Evolutionary conservation across 1,140 invertebrate species (phyloP).

Genomic region (Drosophila simulans): DNA sequence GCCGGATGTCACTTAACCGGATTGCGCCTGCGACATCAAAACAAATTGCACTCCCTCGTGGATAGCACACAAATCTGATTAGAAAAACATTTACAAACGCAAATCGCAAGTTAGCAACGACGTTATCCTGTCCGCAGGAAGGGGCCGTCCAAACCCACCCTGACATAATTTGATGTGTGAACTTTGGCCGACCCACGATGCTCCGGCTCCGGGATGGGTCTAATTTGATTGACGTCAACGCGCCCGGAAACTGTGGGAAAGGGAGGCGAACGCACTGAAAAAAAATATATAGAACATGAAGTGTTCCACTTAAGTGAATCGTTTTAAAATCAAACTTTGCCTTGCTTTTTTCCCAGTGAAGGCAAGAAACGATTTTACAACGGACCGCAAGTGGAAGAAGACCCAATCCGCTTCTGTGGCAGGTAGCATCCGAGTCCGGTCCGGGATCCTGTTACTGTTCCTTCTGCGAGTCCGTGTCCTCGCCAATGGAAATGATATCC

Average conservation of each 20-base stretch:
- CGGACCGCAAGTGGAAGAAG: constrained; percentile 56
- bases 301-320: too few relatives aligned
- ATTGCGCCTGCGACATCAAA: constrained; percentile 73
- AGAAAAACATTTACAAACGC: constrained; percentile 80
- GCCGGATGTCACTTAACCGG: constrained; percentile 62
- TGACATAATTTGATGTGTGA: constrained; percentile 70
- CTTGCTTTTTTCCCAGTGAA: background rate
- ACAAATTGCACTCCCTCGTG: constrained; percentile 75
- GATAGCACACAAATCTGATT: constrained; percentile 73
- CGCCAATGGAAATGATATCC: constrained; percentile 68
- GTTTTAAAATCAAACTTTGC: too few relatives aligned
- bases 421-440: constrained; percentile 53
- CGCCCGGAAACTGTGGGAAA: constrained; percentile 66
- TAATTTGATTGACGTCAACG: constrained; percentile 79
- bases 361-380: constrained; percentile 1
- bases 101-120: constrained; percentile 73
- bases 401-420: constrained; percentile 35
- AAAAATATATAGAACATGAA: background rate
- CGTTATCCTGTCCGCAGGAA: constrained; percentile 1
- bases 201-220: constrained; percentile 17
- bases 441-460: background rate
- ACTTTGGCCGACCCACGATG: constrained; percentile 49
- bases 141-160: constrained; percentile 32
- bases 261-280: background rate
- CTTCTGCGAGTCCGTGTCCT: constrained; percentile 22